Percentiles rank a stretch among this genome's conserved stretches.
Conservation (phyloP, 2,888 invertebrate genomes). For the Peribatodes rhomboidaria region DNA sequence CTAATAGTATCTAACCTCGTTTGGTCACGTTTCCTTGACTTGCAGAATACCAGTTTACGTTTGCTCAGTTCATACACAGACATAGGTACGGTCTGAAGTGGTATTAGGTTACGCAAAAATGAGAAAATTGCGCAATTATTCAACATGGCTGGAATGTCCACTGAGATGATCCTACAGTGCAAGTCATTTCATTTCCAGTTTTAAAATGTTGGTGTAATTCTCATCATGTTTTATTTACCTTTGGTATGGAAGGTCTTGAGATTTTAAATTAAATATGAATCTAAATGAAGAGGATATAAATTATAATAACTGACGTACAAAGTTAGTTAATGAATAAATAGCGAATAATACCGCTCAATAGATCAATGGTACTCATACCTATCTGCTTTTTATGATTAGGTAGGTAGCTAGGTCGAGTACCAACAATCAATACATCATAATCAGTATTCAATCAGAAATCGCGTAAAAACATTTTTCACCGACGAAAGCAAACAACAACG, state of each 20-base stretch:
- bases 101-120: constrained; percentile 48
- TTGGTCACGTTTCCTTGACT: constrained; percentile 30
- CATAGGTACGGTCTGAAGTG: constrained; percentile 16
- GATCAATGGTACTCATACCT: too few relatives aligned
- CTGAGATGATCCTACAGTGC: not conserved
- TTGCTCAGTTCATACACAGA: constrained; percentile 14
- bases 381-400: too few relatives aligned
- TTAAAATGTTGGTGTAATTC: not conserved
- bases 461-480: too few relatives aligned
- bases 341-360: too few relatives aligned
- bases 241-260: not conserved
- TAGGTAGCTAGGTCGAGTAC: too few relatives aligned
- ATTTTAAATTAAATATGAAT: too few relatives aligned
- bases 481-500: too few relatives aligned
- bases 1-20: constrained; percentile 24
- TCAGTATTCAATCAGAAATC: too few relatives aligned
- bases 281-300: too few relatives aligned
- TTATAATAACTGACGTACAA: too few relatives aligned
- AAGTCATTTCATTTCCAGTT: not conserved
- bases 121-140: constrained; percentile 42
- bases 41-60: constrained; percentile 22
- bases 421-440: too few relatives aligned
- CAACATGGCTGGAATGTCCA: constrained; percentile 23
- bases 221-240: not conserved
- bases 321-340: too few relatives aligned